phyloP scores from a whole-genome alignment of 2,113 vertebrate genomes.

The Oncorhynchus kisutch region DNA sequence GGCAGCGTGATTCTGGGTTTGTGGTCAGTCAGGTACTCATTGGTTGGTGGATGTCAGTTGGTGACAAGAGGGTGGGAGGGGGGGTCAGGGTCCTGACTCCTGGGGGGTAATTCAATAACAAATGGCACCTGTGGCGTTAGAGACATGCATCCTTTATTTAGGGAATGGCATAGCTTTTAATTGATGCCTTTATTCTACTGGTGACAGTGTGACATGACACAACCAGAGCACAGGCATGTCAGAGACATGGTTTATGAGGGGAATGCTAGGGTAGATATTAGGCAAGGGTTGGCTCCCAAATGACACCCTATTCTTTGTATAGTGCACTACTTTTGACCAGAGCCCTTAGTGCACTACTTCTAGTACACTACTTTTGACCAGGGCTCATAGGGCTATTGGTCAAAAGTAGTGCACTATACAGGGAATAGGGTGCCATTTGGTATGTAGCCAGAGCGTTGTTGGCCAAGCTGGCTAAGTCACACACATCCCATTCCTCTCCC shows the following conservation, averaged over 20 bases:
- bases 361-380: neutral
- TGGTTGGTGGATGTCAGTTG: neutral
- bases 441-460: neutral
- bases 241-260: slow-evolving; percentile 19
- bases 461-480: neutral
- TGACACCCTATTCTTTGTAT: neutral
- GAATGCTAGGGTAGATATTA: slow-evolving; percentile 7
- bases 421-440: no score
- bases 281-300: slow-evolving; percentile 1
- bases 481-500: slow-evolving; percentile 12
- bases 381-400: no score
- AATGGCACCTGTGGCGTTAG: slow-evolving; percentile 8
- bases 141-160: slow-evolving; percentile 31
- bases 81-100: neutral
- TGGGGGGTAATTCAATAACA: slow-evolving; percentile 14
- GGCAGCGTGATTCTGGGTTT: neutral
- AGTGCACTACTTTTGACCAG: neutral
- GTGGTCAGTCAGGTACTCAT: neutral
- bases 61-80: neutral
- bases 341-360: no score
- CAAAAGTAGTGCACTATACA: no score
- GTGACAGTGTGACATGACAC: slow-evolving; percentile 1
- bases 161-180: slow-evolving; percentile 14
- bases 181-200: slow-evolving; percentile 33
- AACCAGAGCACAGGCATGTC: slow-evolving; percentile 3